These are phyloP conservation scores for Scytalopus superciliaris DNA, from an alignment of 2,113 vertebrate genomes.

Conservation along the genomic window DNA sequence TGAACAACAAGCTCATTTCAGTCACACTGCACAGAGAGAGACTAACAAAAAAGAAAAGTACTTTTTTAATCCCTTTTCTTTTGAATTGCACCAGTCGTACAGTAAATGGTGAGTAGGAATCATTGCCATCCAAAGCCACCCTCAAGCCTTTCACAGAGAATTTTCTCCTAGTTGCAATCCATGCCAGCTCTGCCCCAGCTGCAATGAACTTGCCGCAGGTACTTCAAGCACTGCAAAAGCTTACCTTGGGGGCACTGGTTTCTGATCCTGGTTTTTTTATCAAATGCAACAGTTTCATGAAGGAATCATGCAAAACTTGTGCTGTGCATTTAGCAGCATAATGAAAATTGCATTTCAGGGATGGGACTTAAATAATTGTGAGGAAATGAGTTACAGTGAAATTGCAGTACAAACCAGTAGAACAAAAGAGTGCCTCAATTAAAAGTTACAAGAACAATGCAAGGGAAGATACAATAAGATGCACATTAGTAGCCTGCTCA, in stretches of 20 bases:
- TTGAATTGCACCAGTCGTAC: neutral
- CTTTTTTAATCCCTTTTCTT: neutral
- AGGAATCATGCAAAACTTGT: neutral
- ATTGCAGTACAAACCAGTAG: neutral
- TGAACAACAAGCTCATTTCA: neutral
- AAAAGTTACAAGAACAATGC: conserved; percentile 37
- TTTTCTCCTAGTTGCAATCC: conserved; percentile 7
- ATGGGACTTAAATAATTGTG: conserved; percentile 29
- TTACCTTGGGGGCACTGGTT: neutral
- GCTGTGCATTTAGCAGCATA: conserved; percentile 6
- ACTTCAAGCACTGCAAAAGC: neutral
- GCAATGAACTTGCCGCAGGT: neutral
- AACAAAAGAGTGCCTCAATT: conserved; percentile 56
- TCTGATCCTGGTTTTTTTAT: conserved; percentile 38
- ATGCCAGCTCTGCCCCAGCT: neutral
- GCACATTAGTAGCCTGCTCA: neutral
- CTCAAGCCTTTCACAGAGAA: neutral
- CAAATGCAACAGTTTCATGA: neutral
- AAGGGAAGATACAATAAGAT: conserved; percentile 1
- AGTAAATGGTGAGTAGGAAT: neutral
- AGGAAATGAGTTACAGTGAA: conserved; percentile 45
- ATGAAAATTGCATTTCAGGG: conserved; percentile 56
- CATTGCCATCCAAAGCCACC: neutral
- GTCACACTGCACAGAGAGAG: neutral
- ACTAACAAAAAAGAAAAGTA: neutral